These are phyloP conservation scores for Phthorimaea operculella DNA, from an alignment of 1,140 invertebrate species.

Conservation along the genomic window DNA sequence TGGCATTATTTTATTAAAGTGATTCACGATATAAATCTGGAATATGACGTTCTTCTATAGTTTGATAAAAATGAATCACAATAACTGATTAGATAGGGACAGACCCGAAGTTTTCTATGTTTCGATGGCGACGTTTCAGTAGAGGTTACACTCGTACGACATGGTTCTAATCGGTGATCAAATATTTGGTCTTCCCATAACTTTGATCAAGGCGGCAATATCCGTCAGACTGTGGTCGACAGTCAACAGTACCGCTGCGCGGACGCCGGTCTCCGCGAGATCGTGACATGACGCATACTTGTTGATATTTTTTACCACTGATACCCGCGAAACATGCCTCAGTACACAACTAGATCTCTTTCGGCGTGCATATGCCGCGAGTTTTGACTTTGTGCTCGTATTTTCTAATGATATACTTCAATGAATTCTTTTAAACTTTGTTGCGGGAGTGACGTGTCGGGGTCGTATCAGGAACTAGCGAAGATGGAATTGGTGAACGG, in stretches of 20 bases:
- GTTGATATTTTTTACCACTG: conserved; percentile 46
- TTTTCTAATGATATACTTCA: conserved; percentile 8
- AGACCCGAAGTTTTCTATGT: neutral
- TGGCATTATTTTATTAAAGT: too few relatives aligned
- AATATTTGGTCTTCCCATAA: conserved; percentile 8
- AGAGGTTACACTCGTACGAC: neutral
- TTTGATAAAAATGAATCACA: too few relatives aligned
- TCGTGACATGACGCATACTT: conserved; percentile 30
- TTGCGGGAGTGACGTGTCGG: conserved; percentile 26
- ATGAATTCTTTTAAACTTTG: conserved; percentile 37
- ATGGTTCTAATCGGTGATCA: neutral
- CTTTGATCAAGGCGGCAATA: conserved; percentile 12
- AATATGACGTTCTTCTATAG: too few relatives aligned
- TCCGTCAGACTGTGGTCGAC: conserved; percentile 2
- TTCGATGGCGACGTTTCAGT: neutral
- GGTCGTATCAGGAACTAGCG: conserved; percentile 6
- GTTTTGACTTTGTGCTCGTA: too few relatives aligned
- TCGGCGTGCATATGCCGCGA: conserved; percentile 34
- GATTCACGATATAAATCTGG: too few relatives aligned
- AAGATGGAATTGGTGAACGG: conserved; percentile 29
- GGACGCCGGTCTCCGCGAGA: conserved; percentile 11
- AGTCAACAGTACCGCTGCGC: conserved; percentile 1
- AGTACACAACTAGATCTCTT: conserved; percentile 35
- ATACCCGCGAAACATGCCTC: conserved; percentile 19
- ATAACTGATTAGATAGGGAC: neutral